Base-by-base conservation (phyloP, 2,888 invertebrate species). In the Euclidia mi region DNA sequence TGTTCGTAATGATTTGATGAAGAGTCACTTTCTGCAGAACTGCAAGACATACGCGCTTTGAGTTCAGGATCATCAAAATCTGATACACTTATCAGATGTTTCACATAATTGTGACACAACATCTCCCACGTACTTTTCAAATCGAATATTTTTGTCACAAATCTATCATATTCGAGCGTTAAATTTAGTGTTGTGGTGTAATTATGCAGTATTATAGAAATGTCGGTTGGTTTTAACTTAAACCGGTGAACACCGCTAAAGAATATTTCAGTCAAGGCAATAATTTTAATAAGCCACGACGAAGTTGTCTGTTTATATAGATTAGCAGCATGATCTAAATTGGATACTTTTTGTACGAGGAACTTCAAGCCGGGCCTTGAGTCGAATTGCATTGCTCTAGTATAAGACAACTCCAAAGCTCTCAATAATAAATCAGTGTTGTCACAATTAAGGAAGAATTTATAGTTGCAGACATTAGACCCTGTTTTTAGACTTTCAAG, bases 281-380 rank as follows among this genome's bases (percentile, higher is more conserved):
- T 97, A 46, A 98, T 96, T 88, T 98, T 97, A 14, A 98, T 97
- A 34, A 98, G 97, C 97, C 98, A 98, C 0, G 98, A 97, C 0
- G 98, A 98, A 28, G 98, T 98, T 7, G 98, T 98, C 90, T 98
- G 98, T 58, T 97, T 97, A 84, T 98, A 98, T n/a, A 98, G 94
- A 89, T 98, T 98, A 1, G 98, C 98, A 2, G 98, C 98, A 74
- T 97, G 96, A 57, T 97, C 97, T 64, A 98, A 95, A 81, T 97
- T 97, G 0, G 97, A 98, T 0, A 98, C 98, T 94, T 99, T 99
- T 88, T 99, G 99, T 62, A 98, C 96, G 2, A 99, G 95, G 86
- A 99, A 99, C 88, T 99, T 99, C 14, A 99, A 93, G 0, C 99
- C 99, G 0, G 99, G 99, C 28, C 99, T 95, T 6, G 96, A 95